Conservation (phyloP, 2,113 vertebrate genomes). For the Nycticebus coucang region DNA sequence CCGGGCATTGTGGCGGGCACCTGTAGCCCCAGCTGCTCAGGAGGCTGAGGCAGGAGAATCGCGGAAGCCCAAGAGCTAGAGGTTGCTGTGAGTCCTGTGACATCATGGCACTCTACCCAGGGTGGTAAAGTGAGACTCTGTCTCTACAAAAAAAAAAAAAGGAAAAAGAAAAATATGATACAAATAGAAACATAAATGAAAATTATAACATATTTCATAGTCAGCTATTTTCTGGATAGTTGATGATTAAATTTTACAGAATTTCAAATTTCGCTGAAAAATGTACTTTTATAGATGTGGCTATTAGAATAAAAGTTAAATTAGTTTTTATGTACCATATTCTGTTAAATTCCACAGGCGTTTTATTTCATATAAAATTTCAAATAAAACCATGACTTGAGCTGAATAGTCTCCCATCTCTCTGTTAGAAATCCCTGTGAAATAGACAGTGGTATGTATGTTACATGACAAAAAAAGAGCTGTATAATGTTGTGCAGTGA, state of each 20-base stretch:
- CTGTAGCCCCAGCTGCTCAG: too few species aligned
- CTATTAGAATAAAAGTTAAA: slow-evolving; percentile 77
- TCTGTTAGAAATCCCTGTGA: slow-evolving; percentile 48
- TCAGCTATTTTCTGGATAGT: slow-evolving; percentile 73
- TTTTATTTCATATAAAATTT: slow-evolving; percentile 83
- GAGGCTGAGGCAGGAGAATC: too few species aligned
- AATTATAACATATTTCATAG: slow-evolving; percentile 67
- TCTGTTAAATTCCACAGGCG: slow-evolving; percentile 63
- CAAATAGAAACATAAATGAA: slow-evolving; percentile 69
- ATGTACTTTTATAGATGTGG: slow-evolving; percentile 75
- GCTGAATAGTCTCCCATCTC: slow-evolving; percentile 54
- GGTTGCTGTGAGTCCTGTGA: too few species aligned
- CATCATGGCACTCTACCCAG: too few species aligned
- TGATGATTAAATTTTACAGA: slow-evolving; percentile 80
- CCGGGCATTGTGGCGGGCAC: too few species aligned
- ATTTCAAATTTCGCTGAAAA: slow-evolving; percentile 81
- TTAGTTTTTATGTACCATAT: slow-evolving; percentile 75
- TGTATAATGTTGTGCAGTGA: background rate
- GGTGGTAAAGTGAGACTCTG: too few species aligned
- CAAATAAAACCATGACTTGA: slow-evolving; percentile 78
- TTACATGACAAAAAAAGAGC: slow-evolving; percentile 1
- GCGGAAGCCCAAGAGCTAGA: too few species aligned
- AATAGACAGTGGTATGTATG: slow-evolving; percentile 42
- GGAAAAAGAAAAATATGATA: slow-evolving; percentile 25
- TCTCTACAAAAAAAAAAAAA: background rate